Conservation (phyloP, 1,140 invertebrate species). For the Pemphigus obesinymphae region DNA sequence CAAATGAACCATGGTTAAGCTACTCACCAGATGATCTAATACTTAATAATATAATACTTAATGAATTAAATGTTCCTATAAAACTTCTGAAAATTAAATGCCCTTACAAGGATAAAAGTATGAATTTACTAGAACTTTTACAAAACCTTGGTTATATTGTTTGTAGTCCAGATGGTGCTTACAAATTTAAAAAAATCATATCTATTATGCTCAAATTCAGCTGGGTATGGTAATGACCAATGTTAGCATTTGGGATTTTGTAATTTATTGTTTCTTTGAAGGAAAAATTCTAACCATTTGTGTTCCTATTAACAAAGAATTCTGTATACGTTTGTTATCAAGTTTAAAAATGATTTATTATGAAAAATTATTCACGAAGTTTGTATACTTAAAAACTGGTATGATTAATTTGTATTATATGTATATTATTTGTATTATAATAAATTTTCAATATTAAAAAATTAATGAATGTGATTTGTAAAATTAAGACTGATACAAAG, state of each 20-base stretch:
- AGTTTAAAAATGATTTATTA: not conserved
- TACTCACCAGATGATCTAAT: not conserved
- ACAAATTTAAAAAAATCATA: conserved; percentile 1
- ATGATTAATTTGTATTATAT: no score
- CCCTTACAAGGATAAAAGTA: not conserved
- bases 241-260: not conserved
- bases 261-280: not conserved
- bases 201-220: not conserved
- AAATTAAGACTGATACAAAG: no score
- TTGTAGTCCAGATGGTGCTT: not conserved
- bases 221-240: not conserved
- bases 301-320: not conserved
- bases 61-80: not conserved
- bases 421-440: no score
- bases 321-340: not conserved
- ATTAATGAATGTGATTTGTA: no score
- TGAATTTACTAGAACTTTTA: not conserved
- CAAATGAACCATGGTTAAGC: not conserved
- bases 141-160: not conserved
- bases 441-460: no score
- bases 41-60: no score
- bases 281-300: not conserved
- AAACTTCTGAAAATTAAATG: not conserved
- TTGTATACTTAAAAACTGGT: no score
- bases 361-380: no score